Evolutionary conservation across 2,113 vertebrate genomes (phyloP), one percentile per base, ranked within the genome.

Genomic region (Percopsis transmontana): DNA sequence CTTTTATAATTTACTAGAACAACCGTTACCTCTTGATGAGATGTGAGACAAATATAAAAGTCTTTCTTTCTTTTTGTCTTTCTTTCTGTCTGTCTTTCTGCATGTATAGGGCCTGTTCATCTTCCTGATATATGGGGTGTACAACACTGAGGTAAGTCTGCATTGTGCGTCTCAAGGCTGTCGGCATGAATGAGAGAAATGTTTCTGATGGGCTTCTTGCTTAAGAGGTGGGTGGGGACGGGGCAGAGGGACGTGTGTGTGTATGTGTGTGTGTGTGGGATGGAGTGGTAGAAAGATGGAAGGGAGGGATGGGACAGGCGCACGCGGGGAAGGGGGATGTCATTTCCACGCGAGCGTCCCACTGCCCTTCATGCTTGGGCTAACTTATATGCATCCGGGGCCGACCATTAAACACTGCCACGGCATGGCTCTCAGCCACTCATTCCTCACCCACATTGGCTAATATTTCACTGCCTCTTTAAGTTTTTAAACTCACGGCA

Each of bases 61-160:
- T 59, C 50, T 68, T 11, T 56, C 38, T 62, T 15, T 75, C 19
- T 70, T 57, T 73, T 18, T 23, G 15, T 23, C 16, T 62, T 44
- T 48, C 38, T 71, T 10, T 41, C 18, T 63, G 23, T 65, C 15
- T 66, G 48, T 60, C 23, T 33, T 60, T 62, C 45, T 68, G 51
- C 54, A 44, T 80, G 68, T 79, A 70, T 84, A 96, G 95, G 97
- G 94, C 92, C 95, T 99, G 94, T 99, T 95, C 94, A 98, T 99
- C 96, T 99, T 98, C 93, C 95, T 99, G 96, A 98, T 98, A 92
- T 98, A 99, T 96, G 96, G 95, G 94, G 94, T 97, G 93, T 95
- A 95, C 95, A 94, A 93, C 94, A 94, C 94, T 93, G 96, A 98
- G 96, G 94, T 96, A 95, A 97, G 97, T 96, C 94, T 92, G 96